Percentiles rank a stretch among this genome's conserved stretches.
phyloP scores from a whole-genome alignment of 92 coral and sea anemone species.

The Palythoa grandiflora region DNA sequence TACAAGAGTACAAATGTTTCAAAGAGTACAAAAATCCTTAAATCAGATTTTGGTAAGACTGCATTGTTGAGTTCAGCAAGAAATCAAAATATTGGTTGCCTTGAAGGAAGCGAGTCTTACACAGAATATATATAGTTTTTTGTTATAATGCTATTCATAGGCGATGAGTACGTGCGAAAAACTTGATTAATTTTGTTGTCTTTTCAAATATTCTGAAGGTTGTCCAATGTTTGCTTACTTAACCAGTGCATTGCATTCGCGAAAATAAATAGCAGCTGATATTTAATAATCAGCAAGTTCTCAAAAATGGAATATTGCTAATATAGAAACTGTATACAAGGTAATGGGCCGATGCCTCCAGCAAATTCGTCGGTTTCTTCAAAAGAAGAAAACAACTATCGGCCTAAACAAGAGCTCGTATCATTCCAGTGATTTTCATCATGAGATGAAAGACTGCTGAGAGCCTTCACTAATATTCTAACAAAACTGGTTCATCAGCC shows the following conservation, averaged over 20 bases:
- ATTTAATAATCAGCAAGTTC: slow-evolving; percentile 37
- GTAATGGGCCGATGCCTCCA: slow-evolving; percentile 38
- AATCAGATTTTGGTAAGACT: neutral
- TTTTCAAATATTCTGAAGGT: slow-evolving; percentile 33
- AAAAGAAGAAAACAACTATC: slow-evolving; percentile 15
- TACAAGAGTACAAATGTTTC: neutral
- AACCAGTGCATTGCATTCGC: slow-evolving; percentile 41
- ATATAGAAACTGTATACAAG: slow-evolving; percentile 39
- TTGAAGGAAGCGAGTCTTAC: neutral
- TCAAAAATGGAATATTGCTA: slow-evolving; percentile 39
- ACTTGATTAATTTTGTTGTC: slow-evolving; percentile 43
- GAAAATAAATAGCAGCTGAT: slow-evolving; percentile 47
- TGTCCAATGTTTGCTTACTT: slow-evolving; percentile 52
- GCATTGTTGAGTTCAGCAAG: neutral
- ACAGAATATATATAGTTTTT: neutral
- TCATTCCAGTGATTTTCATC: neutral
- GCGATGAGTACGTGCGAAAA: slow-evolving; percentile 5
- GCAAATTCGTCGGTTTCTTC: slow-evolving; percentile 47
- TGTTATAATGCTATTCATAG: slow-evolving; percentile 20
- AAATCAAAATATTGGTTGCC: neutral
- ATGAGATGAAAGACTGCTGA: neutral
- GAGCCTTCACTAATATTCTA: neutral
- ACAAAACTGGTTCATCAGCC: neutral
- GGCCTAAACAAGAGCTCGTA: slow-evolving; percentile 25
- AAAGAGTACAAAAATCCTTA: neutral